Evolutionary conservation across 2,797 vertebrate species (phyloP), one percentile per base, ranked within the genome.

Genomic region (Atherinosoma microstoma): DNA sequence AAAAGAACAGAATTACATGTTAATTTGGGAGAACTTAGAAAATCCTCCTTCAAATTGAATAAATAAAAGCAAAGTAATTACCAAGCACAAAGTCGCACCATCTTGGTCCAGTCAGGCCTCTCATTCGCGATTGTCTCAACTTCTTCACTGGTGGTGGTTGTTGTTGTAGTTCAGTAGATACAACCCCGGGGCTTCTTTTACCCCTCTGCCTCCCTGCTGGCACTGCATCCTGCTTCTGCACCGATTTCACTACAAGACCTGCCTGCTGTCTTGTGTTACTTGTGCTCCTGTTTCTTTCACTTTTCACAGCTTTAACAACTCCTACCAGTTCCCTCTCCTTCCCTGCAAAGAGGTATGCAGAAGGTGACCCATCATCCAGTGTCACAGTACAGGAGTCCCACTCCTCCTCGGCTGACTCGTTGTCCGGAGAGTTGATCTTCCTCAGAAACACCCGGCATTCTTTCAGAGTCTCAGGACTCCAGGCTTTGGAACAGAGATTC

Each of bases 391-490:
- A 94, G 66, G 92, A 93, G 85, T 94, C 88, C 83, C 84, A 91
- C 78, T 94, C 93, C 75, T 93, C 91, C 76, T 95, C 91, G 9
- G 82, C 56, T 11, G 89, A 93, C 83, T 93, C 93, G 83, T 89
- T 95, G 88, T 96, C 95, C 69, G 96, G 93, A 71, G 95, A 96
- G 89, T 96, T 97, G 83, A 98, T 96, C 91, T 98, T 99, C 86
- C 95, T 97, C 85, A 99, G 91, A 94, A 98, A 99, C 92, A 99
- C 97, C 58, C 96, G 95, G 85, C 97, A 99, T 78, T 98, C 96
- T 91, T 96, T 98, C 85, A 99, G 94, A 18, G 91, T 94, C 93
- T 96, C 95, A 67, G 96, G 90, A 90, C 92, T 97, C 96, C 96
- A 97, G 47, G 93, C 87, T 87, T 95, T 94, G 9, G 91, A 94